Evolutionary conservation across 2,888 invertebrate species (phyloP).

Genomic region (Heteropelma amictum): DNA sequence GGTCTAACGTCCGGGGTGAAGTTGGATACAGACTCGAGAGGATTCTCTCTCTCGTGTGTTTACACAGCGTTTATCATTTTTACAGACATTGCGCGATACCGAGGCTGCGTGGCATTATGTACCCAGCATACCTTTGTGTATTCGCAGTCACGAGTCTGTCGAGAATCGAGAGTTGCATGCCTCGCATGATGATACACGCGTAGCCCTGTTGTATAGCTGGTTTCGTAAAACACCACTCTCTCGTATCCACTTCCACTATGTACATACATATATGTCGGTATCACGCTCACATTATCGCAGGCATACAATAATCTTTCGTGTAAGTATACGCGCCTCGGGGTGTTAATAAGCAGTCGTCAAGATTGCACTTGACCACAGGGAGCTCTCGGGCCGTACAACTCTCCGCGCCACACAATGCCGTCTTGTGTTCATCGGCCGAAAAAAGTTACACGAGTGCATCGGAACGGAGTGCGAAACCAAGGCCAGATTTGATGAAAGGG

Average conservation of each 20-base stretch:
- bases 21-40: conserved; percentile 48
- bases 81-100: conserved; percentile 62
- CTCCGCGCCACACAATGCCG: conserved; percentile 36
- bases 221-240: conserved; percentile 24
- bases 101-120: background rate
- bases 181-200: background rate
- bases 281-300: background rate
- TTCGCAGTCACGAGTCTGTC: background rate
- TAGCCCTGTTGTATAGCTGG: conserved; percentile 1
- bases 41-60: conserved; percentile 54
- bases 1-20: conserved; percentile 51
- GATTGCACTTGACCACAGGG: conserved; percentile 74
- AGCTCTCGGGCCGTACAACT: conserved; percentile 46
- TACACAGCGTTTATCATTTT: conserved; percentile 72
- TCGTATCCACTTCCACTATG: conserved; percentile 17
- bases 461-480: conserved; percentile 55
- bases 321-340: conserved; percentile 62
- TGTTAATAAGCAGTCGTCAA: conserved; percentile 73
- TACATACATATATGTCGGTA: background rate
- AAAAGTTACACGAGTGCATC: conserved; percentile 52
- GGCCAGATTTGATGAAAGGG: conserved; percentile 56
- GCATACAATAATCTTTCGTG: background rate
- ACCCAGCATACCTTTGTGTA: background rate
- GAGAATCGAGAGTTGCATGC: background rate
- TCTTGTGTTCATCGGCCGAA: conserved; percentile 49